These are phyloP conservation scores for Gadopsis bispinosus DNA, from an alignment of 2,797 vertebrate species.

Conservation along the genomic window DNA sequence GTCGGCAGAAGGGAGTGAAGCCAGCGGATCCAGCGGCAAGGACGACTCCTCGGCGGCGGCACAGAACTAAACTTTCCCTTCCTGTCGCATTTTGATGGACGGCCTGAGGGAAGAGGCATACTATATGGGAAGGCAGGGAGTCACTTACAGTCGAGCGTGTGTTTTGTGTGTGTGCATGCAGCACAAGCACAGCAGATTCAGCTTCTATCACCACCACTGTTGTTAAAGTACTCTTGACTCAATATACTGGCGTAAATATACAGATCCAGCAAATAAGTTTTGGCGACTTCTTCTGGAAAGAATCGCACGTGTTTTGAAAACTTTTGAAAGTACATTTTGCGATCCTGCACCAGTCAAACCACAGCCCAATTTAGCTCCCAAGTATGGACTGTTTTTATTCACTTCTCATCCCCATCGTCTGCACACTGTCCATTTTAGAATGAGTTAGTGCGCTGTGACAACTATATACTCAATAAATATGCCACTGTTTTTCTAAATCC, in stretches of 20 bases:
- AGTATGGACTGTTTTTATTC: conserved; percentile 63
- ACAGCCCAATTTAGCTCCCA: conserved; percentile 60
- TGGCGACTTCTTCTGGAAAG: conserved; percentile 58
- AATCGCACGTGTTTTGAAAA: conserved; percentile 50
- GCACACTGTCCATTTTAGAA: conserved; percentile 38
- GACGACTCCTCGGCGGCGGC: conserved; percentile 71
- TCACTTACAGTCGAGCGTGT: conserved; percentile 28
- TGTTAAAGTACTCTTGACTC: conserved; percentile 45
- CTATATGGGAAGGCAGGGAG: conserved; percentile 50
- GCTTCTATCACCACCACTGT: conserved; percentile 60
- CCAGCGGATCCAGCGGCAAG: conserved; percentile 63
- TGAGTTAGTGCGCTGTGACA: conserved; percentile 42
- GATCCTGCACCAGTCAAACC: conserved; percentile 64
- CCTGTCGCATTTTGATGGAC: conserved; percentile 76
- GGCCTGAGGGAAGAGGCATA: conserved; percentile 50
- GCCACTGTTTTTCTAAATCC: neutral
- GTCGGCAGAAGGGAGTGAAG: conserved; percentile 56
- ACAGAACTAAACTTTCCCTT: conserved; percentile 74
- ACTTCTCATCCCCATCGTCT: conserved; percentile 46
- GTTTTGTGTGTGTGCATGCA: conserved; percentile 10
- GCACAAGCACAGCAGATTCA: conserved; percentile 43
- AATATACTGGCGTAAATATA: conserved; percentile 58
- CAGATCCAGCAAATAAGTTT: conserved; percentile 55
- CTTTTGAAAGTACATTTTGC: conserved; percentile 56
- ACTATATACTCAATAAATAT: conserved; percentile 26